phyloP scores from a whole-genome alignment of 1,140 invertebrate species.

The Lycorma delicatula region DNA sequence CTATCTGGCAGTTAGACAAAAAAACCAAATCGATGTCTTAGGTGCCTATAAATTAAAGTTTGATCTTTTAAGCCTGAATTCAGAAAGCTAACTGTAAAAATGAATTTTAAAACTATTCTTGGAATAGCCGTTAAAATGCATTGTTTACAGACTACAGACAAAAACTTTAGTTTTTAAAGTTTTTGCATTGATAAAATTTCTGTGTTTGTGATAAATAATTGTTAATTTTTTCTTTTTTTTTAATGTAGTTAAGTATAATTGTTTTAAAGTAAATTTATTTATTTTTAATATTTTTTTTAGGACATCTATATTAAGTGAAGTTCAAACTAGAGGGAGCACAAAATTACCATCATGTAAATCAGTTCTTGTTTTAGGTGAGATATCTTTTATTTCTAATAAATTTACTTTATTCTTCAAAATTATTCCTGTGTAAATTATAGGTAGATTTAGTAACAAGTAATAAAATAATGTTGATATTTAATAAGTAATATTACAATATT shows the following conservation, averaged over 20 bases:
- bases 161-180: constrained; percentile 1
- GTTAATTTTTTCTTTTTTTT: constrained; percentile 6
- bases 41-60: too few relatives aligned
- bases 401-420: background rate
- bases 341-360: constrained; percentile 90
- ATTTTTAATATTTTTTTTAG: constrained; percentile 47
- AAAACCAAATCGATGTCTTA: too few relatives aligned
- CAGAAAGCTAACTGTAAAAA: too few relatives aligned
- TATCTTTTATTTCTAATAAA: background rate
- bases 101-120: too few relatives aligned
- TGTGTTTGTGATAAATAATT: background rate
- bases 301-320: constrained; percentile 88
- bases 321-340: constrained; percentile 86
- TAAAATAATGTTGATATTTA: too few relatives aligned
- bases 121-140: constrained; percentile 2
- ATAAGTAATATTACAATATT: too few relatives aligned
- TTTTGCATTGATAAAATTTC: constrained; percentile 10
- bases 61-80: too few relatives aligned
- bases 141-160: background rate
- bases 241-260: constrained; percentile 1
- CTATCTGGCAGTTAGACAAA: too few relatives aligned
- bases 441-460: too few relatives aligned
- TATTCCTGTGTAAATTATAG: too few relatives aligned
- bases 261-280: constrained; percentile 8
- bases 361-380: constrained; percentile 74